Base-by-base conservation (phyloP, 2,797 vertebrate species). In the Aythya fuligula region DNA sequence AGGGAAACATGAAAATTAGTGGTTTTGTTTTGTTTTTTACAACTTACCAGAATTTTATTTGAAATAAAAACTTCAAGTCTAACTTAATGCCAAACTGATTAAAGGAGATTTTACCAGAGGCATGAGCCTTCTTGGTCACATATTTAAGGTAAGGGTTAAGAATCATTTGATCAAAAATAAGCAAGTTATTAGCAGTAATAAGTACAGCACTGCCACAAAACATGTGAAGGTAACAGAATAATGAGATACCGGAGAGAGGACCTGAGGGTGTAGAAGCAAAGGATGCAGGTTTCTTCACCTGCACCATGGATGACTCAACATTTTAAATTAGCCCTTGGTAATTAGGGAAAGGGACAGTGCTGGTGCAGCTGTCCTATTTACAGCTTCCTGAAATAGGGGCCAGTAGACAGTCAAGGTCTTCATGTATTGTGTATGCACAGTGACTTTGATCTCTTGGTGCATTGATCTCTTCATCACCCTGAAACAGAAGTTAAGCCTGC, bases 371-470 rank as follows among this genome's bases (percentile, higher is more conserved):
- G 15, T 43, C 69, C 17, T 30, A 5, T n/a, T 36, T 54, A 64
- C 66, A 73, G 47, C 56, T 71, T 78, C 51, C 54, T 41, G 41
- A 45, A 83, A 34, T 9, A 28, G 32, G 5, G 18, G 32, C n/a
- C 24, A 21, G 25, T 27, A 21, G 38, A 53, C 61, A 78, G 32
- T 13, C 32, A 30, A 24, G 34, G 53, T 28, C 53, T 85, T 43
- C 21, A 54, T 13, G 25, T 9, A 10, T 2, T 24, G 6, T 0
- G 2, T 4, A 39, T 11, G 38, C 2, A 2, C 1, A 8, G 25
- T 2, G 30, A 38, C 72, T 81, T 56, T 39, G 72, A 15, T 13
- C 49, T 49, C 30, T 3, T 21, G 17, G 17, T 12, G 8, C 34
- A 13, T 1, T 6, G 38, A 45, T 30, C 34, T n/a, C 47, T 62